These are phyloP conservation scores for Altica lythri DNA, from an alignment of 2,888 invertebrate genomes.

Conservation along the genomic window DNA sequence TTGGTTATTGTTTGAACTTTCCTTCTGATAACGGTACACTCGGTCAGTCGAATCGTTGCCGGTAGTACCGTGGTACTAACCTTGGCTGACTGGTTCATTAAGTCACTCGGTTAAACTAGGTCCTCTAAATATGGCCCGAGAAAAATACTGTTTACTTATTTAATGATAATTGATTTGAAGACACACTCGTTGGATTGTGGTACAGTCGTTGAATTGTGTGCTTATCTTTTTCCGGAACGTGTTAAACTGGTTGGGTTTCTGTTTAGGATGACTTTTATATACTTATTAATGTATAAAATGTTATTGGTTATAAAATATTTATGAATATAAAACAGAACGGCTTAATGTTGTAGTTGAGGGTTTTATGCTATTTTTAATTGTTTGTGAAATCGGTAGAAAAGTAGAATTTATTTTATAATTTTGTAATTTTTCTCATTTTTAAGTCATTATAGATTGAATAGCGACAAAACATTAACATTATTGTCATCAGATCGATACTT, in stretches of 20 bases:
- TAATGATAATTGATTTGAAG: conserved; percentile 21
- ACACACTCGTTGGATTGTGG: not conserved
- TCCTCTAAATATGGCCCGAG: conserved; percentile 27
- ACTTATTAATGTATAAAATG: too few species aligned
- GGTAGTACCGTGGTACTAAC: conserved; percentile 20
- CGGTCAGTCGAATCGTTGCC: conserved; percentile 11
- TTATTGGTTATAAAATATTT: too few species aligned
- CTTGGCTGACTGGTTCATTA: conserved; percentile 31
- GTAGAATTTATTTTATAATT: too few species aligned
- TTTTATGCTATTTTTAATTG: too few species aligned
- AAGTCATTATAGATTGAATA: too few species aligned
- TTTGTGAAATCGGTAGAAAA: too few species aligned
- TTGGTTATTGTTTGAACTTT: conserved; percentile 25
- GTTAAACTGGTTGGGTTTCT: conserved; percentile 8
- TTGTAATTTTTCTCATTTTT: too few species aligned
- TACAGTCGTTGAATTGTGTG: not conserved
- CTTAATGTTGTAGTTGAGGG: too few species aligned
- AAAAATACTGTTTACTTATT: conserved; percentile 20
- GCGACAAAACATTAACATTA: too few species aligned
- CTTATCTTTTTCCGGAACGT: conserved; percentile 4
- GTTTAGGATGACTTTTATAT: too few species aligned
- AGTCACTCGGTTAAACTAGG: conserved; percentile 32
- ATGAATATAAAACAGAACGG: too few species aligned
- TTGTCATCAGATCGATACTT: too few species aligned
- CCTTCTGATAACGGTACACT: conserved; percentile 25